Evolutionary conservation across 2,113 vertebrate genomes (phyloP).

Genomic region (Myrmecobius fasciatus): DNA sequence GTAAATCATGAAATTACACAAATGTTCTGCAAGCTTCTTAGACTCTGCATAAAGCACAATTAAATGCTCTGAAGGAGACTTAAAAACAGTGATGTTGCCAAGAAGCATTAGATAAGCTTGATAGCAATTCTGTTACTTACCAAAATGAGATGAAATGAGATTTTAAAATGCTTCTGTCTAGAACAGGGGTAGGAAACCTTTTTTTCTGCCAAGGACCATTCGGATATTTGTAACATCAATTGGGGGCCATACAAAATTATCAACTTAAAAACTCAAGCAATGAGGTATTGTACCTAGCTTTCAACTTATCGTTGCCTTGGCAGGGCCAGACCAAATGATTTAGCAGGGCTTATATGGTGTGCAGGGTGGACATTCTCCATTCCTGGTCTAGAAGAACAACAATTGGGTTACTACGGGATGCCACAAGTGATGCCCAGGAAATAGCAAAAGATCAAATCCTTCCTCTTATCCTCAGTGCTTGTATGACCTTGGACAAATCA

Average conservation of each 20-base stretch:
- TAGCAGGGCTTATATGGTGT: no score
- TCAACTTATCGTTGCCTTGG: no score
- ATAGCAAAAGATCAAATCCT: background rate
- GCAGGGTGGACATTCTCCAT: no score
- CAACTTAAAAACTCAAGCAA: no score
- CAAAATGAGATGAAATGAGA: slow-evolving; percentile 23
- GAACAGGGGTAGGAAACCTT: no score
- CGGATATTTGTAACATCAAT: no score
- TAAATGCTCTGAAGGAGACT: background rate
- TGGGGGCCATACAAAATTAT: no score
- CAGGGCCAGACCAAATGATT: no score
- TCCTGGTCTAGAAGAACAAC: background rate
- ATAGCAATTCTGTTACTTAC: slow-evolving; percentile 20
- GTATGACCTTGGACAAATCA: background rate
- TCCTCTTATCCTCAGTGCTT: background rate
- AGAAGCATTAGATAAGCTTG: background rate
- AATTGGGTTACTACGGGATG: background rate
- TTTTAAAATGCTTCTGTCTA: background rate
- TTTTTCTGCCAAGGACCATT: no score
- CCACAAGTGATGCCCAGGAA: background rate
- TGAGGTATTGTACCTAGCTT: no score
- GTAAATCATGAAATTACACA: background rate
- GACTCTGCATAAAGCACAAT: background rate
- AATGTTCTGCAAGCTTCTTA: background rate
- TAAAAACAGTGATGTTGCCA: background rate